phyloP scores from a whole-genome alignment of 2,797 vertebrate species.

The Rhynchonycteris naso region DNA sequence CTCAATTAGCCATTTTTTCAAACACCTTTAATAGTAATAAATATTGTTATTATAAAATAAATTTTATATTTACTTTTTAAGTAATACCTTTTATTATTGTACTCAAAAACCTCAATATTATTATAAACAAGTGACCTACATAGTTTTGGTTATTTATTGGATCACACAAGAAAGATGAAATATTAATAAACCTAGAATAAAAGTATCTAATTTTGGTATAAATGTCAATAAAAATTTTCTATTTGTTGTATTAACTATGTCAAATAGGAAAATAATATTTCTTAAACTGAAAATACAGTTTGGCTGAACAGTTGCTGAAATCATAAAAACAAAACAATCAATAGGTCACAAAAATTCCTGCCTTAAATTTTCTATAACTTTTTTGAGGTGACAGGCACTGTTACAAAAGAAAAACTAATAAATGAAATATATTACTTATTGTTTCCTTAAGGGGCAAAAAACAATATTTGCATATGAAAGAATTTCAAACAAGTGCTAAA shows the following conservation, averaged over 20 bases:
- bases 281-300: background rate
- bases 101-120: background rate
- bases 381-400: background rate
- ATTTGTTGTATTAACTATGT: background rate
- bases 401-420: background rate
- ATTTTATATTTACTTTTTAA: slow-evolving; percentile 1
- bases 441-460: background rate
- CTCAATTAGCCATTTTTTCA: background rate
- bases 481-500: background rate
- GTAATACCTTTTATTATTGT: background rate
- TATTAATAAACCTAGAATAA: background rate
- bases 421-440: background rate
- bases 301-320: background rate
- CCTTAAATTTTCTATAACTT: background rate
- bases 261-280: slow-evolving; percentile 5
- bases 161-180: background rate
- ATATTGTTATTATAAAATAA: slow-evolving; percentile 15
- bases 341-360: background rate
- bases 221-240: background rate
- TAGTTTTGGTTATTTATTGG: background rate
- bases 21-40: slow-evolving; percentile 4
- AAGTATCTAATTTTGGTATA: background rate
- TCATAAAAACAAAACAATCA: background rate
- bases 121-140: background rate
- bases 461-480: background rate